Base-by-base conservation (phyloP, 2,797 vertebrate species). In the Hoplostethus mediterraneus region DNA sequence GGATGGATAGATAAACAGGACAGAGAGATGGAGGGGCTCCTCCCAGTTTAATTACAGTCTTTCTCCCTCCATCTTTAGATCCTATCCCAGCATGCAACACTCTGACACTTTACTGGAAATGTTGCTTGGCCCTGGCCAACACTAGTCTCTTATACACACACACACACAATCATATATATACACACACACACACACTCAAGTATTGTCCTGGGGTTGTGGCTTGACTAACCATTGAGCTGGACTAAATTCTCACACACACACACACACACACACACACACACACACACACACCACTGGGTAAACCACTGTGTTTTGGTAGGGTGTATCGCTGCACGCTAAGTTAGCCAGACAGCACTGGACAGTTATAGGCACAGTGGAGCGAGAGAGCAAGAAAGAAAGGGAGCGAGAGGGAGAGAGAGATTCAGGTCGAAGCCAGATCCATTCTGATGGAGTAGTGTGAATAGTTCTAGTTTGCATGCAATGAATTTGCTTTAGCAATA, bases 91-190 rank as follows among this genome's bases (percentile, higher is more conserved):
- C 82, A 91, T 93, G 90, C 91, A 89, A 77, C 89, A 74, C 88
- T 74, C 78, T 86, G 79, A 91, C 79, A 84, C 79, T 86, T 94
- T 93, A 90, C 89, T 87, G 92, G 91, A 94, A 94, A 74, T 44
- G 69, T 44, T 54, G 69, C 48, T 36, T 44, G 36, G 42, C 51
- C 56, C 14, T 9, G 65, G 73, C 81, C 71, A 73, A 84, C 83
- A 79, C 66, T 62, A 78, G 51, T 49, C 31, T 40, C 58, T 45
- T 52, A 53, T 1, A 67, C 54, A 60, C 21, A 21, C 21, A 21
- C 21, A 21, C 21, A 21, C 21, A 21, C 17, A 68, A 65, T 53
- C 66, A 80, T 74, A 64, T 56, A 77, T 63, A n/a, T 28, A 9
- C 11, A 56, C 54, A 31, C 30, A 72, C 30, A 72, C 51, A 71